phyloP scores from a whole-genome alignment of 2,888 invertebrate species.

The Pogonocherus hispidulus region DNA sequence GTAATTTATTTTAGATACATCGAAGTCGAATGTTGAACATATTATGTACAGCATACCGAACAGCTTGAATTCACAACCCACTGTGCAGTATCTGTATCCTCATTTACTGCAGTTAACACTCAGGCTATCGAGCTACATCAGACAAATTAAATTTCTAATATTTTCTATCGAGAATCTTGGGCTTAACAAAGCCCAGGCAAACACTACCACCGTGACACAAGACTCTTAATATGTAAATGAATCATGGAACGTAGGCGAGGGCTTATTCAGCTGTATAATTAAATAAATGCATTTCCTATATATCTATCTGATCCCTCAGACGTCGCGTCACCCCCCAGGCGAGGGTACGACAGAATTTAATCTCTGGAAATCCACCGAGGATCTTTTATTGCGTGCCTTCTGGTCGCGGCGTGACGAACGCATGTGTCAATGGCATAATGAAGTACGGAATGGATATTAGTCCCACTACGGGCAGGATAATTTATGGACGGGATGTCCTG shows the following conservation, averaged over 20 bases:
- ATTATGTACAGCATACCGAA: too few relatives aligned
- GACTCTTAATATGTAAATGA: constrained; percentile 47
- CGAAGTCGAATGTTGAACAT: too few relatives aligned
- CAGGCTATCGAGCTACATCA: too few relatives aligned
- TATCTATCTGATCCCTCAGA: constrained; percentile 37
- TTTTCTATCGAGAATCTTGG: background rate
- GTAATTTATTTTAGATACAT: too few relatives aligned
- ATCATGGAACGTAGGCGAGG: constrained; percentile 36
- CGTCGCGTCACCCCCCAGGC: constrained; percentile 10
- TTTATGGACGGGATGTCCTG: constrained; percentile 66
- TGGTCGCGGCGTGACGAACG: constrained; percentile 57
- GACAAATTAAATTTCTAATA: background rate
- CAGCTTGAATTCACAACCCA: too few relatives aligned
- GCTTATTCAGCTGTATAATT: constrained; percentile 45
- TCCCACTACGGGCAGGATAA: constrained; percentile 59
- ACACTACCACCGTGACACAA: background rate
- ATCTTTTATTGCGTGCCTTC: constrained; percentile 59
- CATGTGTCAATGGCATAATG: constrained; percentile 64
- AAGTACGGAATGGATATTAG: constrained; percentile 58
- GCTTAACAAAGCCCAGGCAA: background rate
- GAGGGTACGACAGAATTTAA: constrained; percentile 41
- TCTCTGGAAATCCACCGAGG: constrained; percentile 42
- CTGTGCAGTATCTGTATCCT: too few relatives aligned
- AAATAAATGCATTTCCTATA: constrained; percentile 50
- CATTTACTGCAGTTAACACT: too few relatives aligned